Evolutionary conservation across 2,888 invertebrate genomes (phyloP).

Genomic region (Trachelus tabidus): DNA sequence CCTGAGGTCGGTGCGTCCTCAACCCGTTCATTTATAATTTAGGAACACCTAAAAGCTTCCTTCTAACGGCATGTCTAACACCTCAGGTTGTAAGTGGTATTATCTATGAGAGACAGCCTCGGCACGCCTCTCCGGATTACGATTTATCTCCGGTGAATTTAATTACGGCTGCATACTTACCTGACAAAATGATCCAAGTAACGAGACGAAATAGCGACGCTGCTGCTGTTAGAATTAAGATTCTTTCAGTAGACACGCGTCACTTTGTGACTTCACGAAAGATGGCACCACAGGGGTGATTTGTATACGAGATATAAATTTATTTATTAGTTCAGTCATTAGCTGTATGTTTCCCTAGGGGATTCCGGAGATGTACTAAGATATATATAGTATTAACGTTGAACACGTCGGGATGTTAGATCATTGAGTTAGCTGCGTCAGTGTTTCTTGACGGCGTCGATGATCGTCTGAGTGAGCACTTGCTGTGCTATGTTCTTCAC

Average conservation of each 20-base stretch:
- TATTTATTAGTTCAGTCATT: background rate
- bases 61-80: background rate
- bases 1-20: background rate
- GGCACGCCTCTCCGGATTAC: background rate
- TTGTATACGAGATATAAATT: background rate
- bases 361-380: background rate
- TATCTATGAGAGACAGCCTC: background rate
- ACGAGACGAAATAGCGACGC: background rate
- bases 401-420: background rate
- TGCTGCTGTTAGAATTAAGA: background rate
- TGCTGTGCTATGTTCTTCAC: slow-evolving; percentile 52
- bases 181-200: background rate
- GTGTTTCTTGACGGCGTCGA: slow-evolving; percentile 32
- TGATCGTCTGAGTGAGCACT: slow-evolving; percentile 49
- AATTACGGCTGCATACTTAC: background rate
- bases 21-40: background rate
- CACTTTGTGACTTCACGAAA: background rate
- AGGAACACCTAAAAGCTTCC: background rate
- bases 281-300: background rate
- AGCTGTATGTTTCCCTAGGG: background rate
- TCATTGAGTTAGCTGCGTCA: background rate
- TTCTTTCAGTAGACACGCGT: background rate
- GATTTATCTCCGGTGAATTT: background rate
- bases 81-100: background rate
- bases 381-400: background rate